These are phyloP conservation scores for Chrysaora quinquecirrha DNA, from an alignment of 30 jellyfish, hydroid and myxozoan species.

Conservation along the genomic window DNA sequence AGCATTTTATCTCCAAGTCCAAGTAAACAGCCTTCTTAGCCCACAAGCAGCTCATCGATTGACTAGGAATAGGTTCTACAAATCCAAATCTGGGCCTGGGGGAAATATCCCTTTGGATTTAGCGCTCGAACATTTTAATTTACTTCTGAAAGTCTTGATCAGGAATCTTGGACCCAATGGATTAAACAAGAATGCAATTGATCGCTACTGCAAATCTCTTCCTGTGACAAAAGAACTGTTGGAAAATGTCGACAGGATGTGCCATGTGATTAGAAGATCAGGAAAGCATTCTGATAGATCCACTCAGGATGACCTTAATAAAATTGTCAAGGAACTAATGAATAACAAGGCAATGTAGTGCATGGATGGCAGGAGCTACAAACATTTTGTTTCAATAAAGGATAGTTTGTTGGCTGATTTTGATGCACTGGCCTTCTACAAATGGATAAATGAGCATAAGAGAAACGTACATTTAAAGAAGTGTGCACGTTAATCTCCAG, in stretches of 20 bases:
- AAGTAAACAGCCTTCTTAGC: constrained; percentile 7
- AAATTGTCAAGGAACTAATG: constrained; percentile 26
- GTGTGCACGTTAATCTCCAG: not conserved
- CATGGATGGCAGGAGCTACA: constrained; percentile 16
- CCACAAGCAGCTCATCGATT: constrained; percentile 21
- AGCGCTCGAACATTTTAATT: constrained; percentile 21
- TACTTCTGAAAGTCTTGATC: constrained; percentile 5
- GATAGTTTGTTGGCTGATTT: constrained; percentile 16
- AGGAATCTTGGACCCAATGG: constrained; percentile 31
- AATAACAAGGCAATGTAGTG: constrained; percentile 13
- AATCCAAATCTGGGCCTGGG: constrained; percentile 23
- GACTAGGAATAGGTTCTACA: constrained; percentile 38
- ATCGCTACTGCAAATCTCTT: constrained; percentile 34
- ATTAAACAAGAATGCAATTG: constrained; percentile 15
- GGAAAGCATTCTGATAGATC: constrained; percentile 41
- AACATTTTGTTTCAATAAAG: not conserved
- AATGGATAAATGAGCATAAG: constrained; percentile 21
- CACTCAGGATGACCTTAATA: constrained; percentile 15
- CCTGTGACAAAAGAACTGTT: constrained; percentile 18
- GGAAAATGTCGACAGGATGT: constrained; percentile 24
- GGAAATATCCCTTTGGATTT: constrained; percentile 52
- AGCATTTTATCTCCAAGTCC: constrained; percentile 9
- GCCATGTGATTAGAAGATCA: constrained; percentile 7
- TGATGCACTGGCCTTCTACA: constrained; percentile 11
- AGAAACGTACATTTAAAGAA: not conserved